These are phyloP conservation scores for Cyclophora punctaria DNA, from an alignment of 2,888 invertebrate genomes.

Conservation along the genomic window DNA sequence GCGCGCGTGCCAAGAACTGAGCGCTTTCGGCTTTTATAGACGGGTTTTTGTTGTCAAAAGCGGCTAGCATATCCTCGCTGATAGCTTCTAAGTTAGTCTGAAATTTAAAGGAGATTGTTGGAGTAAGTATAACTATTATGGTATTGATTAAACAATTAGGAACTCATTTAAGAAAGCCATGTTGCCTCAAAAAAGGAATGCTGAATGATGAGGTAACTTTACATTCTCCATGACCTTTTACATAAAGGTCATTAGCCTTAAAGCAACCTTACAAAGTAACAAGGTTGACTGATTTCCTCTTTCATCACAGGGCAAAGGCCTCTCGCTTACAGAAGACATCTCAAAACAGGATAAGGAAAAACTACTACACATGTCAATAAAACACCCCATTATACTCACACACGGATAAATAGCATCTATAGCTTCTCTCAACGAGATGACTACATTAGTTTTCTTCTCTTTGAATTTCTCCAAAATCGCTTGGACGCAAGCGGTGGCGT, in stretches of 20 bases:
- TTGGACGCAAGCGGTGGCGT: constrained; percentile 84
- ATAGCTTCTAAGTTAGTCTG: constrained; percentile 89
- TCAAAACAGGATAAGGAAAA: too few species aligned
- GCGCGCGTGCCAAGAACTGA: constrained; percentile 87
- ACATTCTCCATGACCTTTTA: too few species aligned
- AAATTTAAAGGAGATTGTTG: neutral
- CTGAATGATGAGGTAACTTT: too few species aligned
- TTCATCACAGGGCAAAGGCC: too few species aligned
- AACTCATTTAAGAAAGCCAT: too few species aligned
- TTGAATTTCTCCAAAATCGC: constrained; percentile 96
- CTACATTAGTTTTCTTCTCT: constrained; percentile 95
- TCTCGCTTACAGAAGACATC: neutral
- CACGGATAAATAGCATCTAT: constrained; percentile 90
- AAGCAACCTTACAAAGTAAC: too few species aligned
- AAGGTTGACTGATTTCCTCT: too few species aligned
- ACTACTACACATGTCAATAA: neutral
- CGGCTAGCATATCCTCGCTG: constrained; percentile 88
- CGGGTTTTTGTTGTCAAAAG: constrained; percentile 94
- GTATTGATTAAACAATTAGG: too few species aligned
- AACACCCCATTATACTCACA: constrained; percentile 63
- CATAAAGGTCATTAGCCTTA: too few species aligned
- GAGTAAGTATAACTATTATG: neutral
- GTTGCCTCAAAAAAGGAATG: too few species aligned
- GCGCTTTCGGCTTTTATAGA: constrained; percentile 91
- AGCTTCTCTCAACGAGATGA: constrained; percentile 89